Base-by-base conservation (phyloP, 2,797 vertebrate species). In the Ctenopoma multispine region DNA sequence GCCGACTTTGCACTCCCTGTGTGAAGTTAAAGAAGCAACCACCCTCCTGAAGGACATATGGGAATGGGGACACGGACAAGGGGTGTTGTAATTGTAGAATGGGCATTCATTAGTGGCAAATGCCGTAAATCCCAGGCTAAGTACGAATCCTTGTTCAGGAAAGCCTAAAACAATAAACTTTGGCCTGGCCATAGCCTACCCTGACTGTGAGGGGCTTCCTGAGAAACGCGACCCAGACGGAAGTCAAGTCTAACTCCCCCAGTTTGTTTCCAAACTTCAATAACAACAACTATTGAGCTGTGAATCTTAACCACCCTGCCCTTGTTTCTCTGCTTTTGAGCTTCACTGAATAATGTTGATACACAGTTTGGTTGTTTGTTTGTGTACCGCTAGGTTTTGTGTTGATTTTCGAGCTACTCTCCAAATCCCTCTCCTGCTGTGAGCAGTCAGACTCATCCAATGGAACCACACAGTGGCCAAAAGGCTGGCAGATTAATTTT, bases 141-240 rank as follows among this genome's bases (percentile, higher is more conserved):
- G 96, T 97, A 96, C 95, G 83, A 96, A 96, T 95, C 95, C 96
- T 96, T 96, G 96, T 97, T 95, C 95, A 95, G 96, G 96, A 96
- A 97, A 96, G 96, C 95, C 94, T 98, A 97, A 97, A 97, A 97
- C 96, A 96, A 97, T 97, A 98, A 98, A 97, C 96, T 92, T 90
- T 91, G 93, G 94, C 94, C 93, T 93, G 93, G 94, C 88, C 88
- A 73, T 94, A 94, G 95, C 94, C 93, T 93, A 90, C 95, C 91
- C 93, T 92, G 94, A 92, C 81, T 90, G 94, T 89, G 94, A 89
- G 91, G 87, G 93, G 95, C 94, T 96, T 96, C 95, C 94, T 92
- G 84, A 95, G 94, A 95, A 96, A 96, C 90, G 93, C 82, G 82
- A 93, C 80, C 95, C 94, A 94, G 87, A 90, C 93, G 92, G 94